Conservation (phyloP, 2,888 invertebrate genomes). For the Epirrita christyi region DNA sequence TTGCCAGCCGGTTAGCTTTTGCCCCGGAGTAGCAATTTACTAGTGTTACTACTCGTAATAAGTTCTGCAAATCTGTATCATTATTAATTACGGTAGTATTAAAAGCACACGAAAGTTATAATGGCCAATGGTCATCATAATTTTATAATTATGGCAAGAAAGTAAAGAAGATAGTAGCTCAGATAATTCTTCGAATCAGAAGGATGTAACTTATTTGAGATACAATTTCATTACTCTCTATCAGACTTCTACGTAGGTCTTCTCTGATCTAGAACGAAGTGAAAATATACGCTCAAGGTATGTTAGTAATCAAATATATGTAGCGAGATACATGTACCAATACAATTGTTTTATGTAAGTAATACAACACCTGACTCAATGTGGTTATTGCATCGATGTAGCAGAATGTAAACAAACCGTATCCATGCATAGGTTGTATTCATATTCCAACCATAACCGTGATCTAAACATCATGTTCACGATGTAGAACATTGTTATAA, state of each 20-base stretch:
- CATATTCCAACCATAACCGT: conserved; percentile 41
- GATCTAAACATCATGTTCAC: conserved; percentile 27
- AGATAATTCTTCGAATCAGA: neutral
- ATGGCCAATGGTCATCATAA: neutral
- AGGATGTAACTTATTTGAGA: neutral
- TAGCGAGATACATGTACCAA: conserved; percentile 26
- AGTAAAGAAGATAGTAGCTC: no score
- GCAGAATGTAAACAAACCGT: conserved; percentile 64
- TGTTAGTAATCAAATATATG: conserved; percentile 8
- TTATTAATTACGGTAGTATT: conserved; percentile 17
- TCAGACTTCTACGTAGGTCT: neutral
- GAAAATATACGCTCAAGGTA: conserved; percentile 6
- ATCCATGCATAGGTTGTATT: conserved; percentile 40
- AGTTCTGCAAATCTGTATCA: conserved; percentile 25
- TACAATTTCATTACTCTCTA: neutral
- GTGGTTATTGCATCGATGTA: conserved; percentile 58
- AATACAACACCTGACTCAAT: conserved; percentile 64
- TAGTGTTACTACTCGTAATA: conserved; percentile 3
- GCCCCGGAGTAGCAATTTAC: conserved; percentile 15
- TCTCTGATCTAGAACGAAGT: conserved; percentile 1
- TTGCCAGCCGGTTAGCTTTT: conserved; percentile 3
- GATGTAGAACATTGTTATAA: conserved; percentile 7
- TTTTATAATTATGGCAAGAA: no score
- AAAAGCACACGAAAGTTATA: conserved; percentile 8
- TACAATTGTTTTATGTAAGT: conserved; percentile 58